These are phyloP conservation scores for Epinotia bilunana DNA, from an alignment of 2,888 invertebrate genomes.

Conservation along the genomic window DNA sequence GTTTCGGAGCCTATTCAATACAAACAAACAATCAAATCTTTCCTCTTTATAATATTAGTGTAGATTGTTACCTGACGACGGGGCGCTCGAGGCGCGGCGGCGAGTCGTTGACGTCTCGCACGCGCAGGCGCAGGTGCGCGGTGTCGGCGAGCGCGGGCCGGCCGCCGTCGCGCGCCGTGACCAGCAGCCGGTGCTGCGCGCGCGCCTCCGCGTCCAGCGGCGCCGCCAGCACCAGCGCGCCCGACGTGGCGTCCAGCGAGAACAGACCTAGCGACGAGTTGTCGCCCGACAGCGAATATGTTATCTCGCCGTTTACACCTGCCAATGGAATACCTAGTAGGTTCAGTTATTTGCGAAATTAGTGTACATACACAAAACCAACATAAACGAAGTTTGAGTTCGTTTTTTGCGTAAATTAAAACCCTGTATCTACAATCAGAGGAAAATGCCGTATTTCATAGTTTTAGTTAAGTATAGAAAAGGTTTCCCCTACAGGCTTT, in stretches of 20 bases:
- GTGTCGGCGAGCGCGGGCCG: slow-evolving; percentile 92
- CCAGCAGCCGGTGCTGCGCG: slow-evolving; percentile 89
- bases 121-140: slow-evolving; percentile 85
- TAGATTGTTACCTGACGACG: slow-evolving; percentile 81
- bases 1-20: too few relatives aligned
- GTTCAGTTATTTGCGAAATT: neutral
- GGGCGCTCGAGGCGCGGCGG: slow-evolving; percentile 93
- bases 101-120: slow-evolving; percentile 96
- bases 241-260: slow-evolving; percentile 90
- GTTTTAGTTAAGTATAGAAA: too few relatives aligned
- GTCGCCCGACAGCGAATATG: slow-evolving; percentile 88
- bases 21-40: too few relatives aligned
- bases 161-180: slow-evolving; percentile 93
- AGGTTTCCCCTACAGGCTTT: too few relatives aligned
- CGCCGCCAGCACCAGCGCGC: slow-evolving; percentile 90
- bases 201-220: slow-evolving; percentile 92
- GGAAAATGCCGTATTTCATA: too few relatives aligned
- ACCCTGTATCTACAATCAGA: too few relatives aligned
- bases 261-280: slow-evolving; percentile 85
- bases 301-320: slow-evolving; percentile 87
- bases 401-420: too few relatives aligned
- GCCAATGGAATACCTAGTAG: slow-evolving; percentile 45
- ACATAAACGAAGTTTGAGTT: too few relatives aligned
- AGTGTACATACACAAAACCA: neutral
- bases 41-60: too few relatives aligned